Conservation (phyloP, 2,797 vertebrate species). For the Neostethus bicornis region DNA sequence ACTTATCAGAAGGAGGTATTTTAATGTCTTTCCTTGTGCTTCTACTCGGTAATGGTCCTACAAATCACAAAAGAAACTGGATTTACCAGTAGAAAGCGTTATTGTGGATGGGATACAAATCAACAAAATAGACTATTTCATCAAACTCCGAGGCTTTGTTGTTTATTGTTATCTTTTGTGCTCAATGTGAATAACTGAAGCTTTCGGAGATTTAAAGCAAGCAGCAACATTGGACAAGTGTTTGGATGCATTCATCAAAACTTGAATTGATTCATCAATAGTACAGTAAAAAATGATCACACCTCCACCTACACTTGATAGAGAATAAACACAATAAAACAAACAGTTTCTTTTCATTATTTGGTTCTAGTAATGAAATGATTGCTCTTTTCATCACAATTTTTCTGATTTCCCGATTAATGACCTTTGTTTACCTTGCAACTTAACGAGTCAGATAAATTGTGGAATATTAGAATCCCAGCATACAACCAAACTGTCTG, state of each 20-base stretch:
- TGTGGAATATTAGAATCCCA: slow-evolving; percentile 21
- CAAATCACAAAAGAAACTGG: slow-evolving; percentile 6
- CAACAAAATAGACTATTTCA: slow-evolving; percentile 22
- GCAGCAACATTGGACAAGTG: slow-evolving; percentile 31
- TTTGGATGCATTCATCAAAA: slow-evolving; percentile 48
- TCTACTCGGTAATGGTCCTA: slow-evolving; percentile 2
- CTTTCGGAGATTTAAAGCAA: slow-evolving; percentile 14
- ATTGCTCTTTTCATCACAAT: slow-evolving; percentile 56
- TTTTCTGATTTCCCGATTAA: slow-evolving; percentile 53
- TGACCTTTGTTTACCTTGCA: slow-evolving; percentile 60
- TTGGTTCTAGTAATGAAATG: slow-evolving; percentile 37
- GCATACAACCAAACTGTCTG: slow-evolving; percentile 16
- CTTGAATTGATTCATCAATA: slow-evolving; percentile 29
- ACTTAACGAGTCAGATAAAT: slow-evolving; percentile 36
- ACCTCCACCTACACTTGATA: slow-evolving; percentile 33
- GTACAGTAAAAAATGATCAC: slow-evolving; percentile 19
- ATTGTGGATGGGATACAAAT: slow-evolving; percentile 23
- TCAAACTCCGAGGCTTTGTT: slow-evolving; percentile 33
- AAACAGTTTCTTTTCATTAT: slow-evolving; percentile 41
- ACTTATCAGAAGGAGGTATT: neutral
- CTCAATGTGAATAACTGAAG: slow-evolving; percentile 28
- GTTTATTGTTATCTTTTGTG: slow-evolving; percentile 19
- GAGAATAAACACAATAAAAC: slow-evolving; percentile 44
- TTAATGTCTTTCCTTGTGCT: neutral
- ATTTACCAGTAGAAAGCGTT: slow-evolving; percentile 6